Evolutionary conservation across 37 sponge, comb jelly and placozoan genomes (phyloP).

Genomic region (Corticium candelabrum): DNA sequence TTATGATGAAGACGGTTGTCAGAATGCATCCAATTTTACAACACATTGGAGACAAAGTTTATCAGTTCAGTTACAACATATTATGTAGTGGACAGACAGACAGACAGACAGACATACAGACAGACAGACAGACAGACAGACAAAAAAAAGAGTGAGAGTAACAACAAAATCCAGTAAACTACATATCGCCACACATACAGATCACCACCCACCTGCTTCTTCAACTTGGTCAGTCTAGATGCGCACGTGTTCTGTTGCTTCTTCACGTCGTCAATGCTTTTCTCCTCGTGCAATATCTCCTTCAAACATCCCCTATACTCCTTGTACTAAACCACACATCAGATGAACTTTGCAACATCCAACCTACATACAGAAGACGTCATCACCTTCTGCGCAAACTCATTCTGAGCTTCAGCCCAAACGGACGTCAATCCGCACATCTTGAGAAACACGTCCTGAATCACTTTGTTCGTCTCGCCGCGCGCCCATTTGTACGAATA

Average conservation of each 20-base stretch:
- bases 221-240: not conserved
- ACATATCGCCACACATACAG: no score
- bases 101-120: no score
- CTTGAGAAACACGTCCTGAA: not conserved
- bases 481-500: slow-evolving; percentile 1
- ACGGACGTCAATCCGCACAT: not conserved
- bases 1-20: no score
- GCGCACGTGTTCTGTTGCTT: not conserved
- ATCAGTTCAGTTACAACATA: no score
- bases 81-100: no score
- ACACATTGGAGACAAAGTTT: no score
- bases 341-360: no score
- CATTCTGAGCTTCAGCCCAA: not conserved
- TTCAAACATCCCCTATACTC: not conserved
- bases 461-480: not conserved
- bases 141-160: no score
- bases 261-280: not conserved
- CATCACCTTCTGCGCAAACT: not conserved
- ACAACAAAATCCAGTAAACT: no score
- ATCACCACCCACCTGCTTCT: not conserved
- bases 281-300: not conserved
- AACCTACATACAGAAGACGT: no score
- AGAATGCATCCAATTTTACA: no score
- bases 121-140: no score
- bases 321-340: not conserved